These are phyloP conservation scores for Drosophila mercatorum DNA, from an alignment of 2,888 invertebrate species.

Conservation along the genomic window DNA sequence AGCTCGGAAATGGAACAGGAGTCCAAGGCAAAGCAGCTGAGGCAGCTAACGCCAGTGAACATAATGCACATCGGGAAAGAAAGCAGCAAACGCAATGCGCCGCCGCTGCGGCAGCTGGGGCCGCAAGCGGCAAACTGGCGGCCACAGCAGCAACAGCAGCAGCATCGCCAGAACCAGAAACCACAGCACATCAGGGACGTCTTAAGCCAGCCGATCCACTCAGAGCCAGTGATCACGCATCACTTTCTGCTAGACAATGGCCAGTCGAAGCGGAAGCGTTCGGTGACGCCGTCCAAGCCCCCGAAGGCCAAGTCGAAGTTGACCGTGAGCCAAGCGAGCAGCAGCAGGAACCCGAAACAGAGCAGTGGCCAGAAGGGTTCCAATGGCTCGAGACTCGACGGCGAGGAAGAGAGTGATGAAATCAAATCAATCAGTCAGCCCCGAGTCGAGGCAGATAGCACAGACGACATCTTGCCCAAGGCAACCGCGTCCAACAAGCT, in stretches of 20 bases:
- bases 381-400: neutral
- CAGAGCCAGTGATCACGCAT: neutral
- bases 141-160: conserved; percentile 45
- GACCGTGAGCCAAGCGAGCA: neutral
- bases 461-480: neutral
- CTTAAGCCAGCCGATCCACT: neutral
- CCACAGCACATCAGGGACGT: neutral
- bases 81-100: neutral
- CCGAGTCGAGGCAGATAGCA: neutral
- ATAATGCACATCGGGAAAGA: neutral
- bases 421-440: no score
- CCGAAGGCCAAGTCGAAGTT: conserved; percentile 2
- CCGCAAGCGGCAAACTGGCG: conserved; percentile 41
- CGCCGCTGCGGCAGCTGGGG: conserved; percentile 52
- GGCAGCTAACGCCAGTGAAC: neutral
- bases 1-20: neutral
- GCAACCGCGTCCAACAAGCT: conserved; percentile 2
- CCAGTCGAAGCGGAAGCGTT: neutral
- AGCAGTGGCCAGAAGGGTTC: neutral
- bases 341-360: neutral
- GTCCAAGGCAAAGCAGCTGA: neutral
- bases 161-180: conserved; percentile 5
- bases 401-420: neutral
- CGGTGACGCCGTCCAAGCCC: neutral
- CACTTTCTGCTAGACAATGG: no score